A percentile compares a stretch with the other conserved stretches of the same genome.
Conservation (phyloP, 2,888 invertebrate genomes). For the Atherix ibis region DNA sequence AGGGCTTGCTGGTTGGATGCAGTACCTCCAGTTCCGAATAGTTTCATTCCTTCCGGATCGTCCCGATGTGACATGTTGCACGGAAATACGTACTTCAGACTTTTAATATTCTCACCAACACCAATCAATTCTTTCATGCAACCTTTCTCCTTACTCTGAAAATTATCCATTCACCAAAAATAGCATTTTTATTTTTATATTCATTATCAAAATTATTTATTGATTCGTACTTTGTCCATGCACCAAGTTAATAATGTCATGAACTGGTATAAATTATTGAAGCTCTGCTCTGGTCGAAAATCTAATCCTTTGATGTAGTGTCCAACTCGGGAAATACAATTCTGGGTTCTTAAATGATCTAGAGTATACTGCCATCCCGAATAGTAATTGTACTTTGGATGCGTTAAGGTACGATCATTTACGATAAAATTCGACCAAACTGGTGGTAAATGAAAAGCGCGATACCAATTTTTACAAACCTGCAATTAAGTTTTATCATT, state of each 20-base stretch:
- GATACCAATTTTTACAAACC: conserved; percentile 41
- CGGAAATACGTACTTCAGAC: conserved; percentile 54
- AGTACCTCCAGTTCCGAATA: conserved; percentile 61
- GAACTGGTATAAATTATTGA: conserved; percentile 70
- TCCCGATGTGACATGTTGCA: conserved; percentile 52
- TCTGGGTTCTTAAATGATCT: conserved; percentile 56
- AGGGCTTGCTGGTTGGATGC: neutral
- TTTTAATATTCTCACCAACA: conserved; percentile 41
- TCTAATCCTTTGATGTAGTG: conserved; percentile 46
- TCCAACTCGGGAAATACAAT: conserved; percentile 53
- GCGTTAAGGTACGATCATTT: conserved; percentile 55
- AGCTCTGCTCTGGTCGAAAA: conserved; percentile 58
- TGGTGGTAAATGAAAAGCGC: conserved; percentile 52
- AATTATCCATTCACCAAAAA: neutral
- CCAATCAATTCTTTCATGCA: conserved; percentile 25
- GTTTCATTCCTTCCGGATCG: conserved; percentile 42
- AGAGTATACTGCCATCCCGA: conserved; percentile 66
- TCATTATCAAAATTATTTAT: neutral
- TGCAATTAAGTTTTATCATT: conserved; percentile 11
- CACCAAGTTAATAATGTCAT: conserved; percentile 68
- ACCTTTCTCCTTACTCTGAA: conserved; percentile 12
- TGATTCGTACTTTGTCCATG: conserved; percentile 36
- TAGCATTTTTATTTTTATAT: neutral
- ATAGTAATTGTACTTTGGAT: conserved; percentile 62
- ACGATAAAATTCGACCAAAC: conserved; percentile 63